These are phyloP conservation scores for Clivina fossor DNA, from an alignment of 2,888 invertebrate species.

Conservation along the genomic window DNA sequence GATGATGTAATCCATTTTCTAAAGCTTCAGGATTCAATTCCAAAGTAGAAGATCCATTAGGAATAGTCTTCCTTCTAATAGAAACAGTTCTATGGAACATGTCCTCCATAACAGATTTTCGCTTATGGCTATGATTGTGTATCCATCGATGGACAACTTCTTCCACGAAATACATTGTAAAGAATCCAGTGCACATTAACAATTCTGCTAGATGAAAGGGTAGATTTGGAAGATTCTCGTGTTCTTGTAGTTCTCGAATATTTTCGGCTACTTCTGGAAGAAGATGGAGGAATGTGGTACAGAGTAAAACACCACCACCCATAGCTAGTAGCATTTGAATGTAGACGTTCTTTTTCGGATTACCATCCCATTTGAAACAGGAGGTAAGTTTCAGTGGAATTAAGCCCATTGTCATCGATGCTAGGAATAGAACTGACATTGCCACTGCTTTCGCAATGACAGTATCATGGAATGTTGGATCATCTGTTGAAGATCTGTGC, in stretches of 20 bases:
- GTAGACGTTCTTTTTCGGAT: slow-evolving; percentile 56
- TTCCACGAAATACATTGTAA: slow-evolving; percentile 78
- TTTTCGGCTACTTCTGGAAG: slow-evolving; percentile 76
- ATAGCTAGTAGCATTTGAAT: slow-evolving; percentile 65
- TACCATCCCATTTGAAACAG: slow-evolving; percentile 64
- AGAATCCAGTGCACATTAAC: slow-evolving; percentile 75
- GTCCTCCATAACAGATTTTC: slow-evolving; percentile 36
- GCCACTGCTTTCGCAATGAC: slow-evolving; percentile 75
- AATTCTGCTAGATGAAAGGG: slow-evolving; percentile 69
- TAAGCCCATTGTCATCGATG: slow-evolving; percentile 75
- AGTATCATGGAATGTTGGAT: slow-evolving; percentile 49
- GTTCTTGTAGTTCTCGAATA: slow-evolving; percentile 61
- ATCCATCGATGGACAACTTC: slow-evolving; percentile 74
- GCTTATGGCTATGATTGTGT: slow-evolving; percentile 56
- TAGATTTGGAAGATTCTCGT: slow-evolving; percentile 55
- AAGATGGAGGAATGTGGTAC: slow-evolving; percentile 80
- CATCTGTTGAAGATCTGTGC: slow-evolving; percentile 35
- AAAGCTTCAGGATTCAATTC: slow-evolving; percentile 16
- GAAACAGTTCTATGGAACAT: slow-evolving; percentile 22
- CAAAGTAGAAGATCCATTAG: slow-evolving; percentile 19
- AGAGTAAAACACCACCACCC: slow-evolving; percentile 80
- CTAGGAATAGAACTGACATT: slow-evolving; percentile 73
- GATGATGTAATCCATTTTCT: slow-evolving; percentile 6
- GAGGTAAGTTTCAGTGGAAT: slow-evolving; percentile 70
- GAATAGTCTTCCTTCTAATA: slow-evolving; percentile 15